Conservation (phyloP, 2,113 vertebrate genomes). For the Nansenia antarctica region DNA sequence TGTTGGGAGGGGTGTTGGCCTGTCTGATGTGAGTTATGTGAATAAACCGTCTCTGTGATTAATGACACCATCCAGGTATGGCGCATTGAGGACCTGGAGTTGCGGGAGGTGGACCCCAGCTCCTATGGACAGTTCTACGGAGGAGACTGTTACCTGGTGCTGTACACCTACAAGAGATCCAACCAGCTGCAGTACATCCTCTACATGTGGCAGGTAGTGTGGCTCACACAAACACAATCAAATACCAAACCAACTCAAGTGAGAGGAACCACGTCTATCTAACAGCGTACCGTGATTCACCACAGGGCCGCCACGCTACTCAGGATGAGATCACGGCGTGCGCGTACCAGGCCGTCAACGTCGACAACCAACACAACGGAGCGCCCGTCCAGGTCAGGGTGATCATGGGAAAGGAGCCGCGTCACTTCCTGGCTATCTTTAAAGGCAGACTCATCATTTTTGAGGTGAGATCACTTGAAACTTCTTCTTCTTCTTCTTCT, state of each 20-base stretch:
- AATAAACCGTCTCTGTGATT: too few species aligned
- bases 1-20: too few species aligned
- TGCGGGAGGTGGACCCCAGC: slow-evolving; percentile 78
- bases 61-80: slow-evolving; percentile 75
- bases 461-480: slow-evolving; percentile 77
- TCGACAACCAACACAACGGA: slow-evolving; percentile 82
- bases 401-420: slow-evolving; percentile 89
- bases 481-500: too few species aligned
- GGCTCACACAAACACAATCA: slow-evolving; percentile 23
- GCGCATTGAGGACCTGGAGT: slow-evolving; percentile 84
- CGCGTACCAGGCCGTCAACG: slow-evolving; percentile 82
- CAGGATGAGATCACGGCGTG: slow-evolving; percentile 85
- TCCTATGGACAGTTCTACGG: slow-evolving; percentile 87
- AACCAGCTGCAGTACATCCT: slow-evolving; percentile 80
- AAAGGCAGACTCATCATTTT: slow-evolving; percentile 86
- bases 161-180: slow-evolving; percentile 83
- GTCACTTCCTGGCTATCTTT: slow-evolving; percentile 90
- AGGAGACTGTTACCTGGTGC: slow-evolving; percentile 88
- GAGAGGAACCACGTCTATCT: neutral
- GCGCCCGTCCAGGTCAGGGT: slow-evolving; percentile 88
- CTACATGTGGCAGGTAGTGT: slow-evolving; percentile 94
- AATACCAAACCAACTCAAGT: neutral
- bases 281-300: neutral
- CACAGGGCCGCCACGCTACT: slow-evolving; percentile 84
- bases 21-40: too few species aligned